These are phyloP conservation scores for Cyprinodon brontotheroides DNA, from an alignment of 2,113 vertebrate genomes.

Conservation along the genomic window DNA sequence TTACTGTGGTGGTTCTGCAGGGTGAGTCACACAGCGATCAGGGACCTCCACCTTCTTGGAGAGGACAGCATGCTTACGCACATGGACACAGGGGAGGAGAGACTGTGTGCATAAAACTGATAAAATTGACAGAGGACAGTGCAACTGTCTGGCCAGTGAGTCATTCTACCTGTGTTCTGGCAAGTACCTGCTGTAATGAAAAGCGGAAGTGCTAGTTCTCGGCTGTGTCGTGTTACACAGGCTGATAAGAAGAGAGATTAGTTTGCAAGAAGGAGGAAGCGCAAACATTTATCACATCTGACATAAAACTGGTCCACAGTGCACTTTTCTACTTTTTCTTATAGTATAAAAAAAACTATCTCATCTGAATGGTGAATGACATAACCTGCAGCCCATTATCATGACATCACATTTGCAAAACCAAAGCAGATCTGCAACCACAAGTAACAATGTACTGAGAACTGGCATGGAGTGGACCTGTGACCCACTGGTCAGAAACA, in stretches of 20 bases:
- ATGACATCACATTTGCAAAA: not conserved
- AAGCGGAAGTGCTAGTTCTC: constrained; percentile 56
- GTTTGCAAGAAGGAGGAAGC: constrained; percentile 15
- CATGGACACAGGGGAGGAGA: constrained; percentile 6
- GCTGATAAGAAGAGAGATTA: constrained; percentile 22
- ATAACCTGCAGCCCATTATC: not conserved
- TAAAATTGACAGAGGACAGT: constrained; percentile 25
- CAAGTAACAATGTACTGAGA: not conserved
- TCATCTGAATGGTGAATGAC: not conserved
- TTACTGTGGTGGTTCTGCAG: constrained; percentile 42
- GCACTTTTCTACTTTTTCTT: not conserved
- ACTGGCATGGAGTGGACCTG: not conserved
- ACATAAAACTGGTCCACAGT: not conserved
- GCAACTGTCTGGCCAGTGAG: constrained; percentile 29
- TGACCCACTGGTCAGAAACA: not conserved
- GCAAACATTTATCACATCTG: constrained; percentile 9
- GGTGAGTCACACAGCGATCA: constrained; percentile 51
- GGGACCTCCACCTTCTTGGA: constrained; percentile 40
- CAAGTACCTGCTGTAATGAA: constrained; percentile 29
- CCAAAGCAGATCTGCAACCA: not conserved
- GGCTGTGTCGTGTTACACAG: constrained; percentile 24
- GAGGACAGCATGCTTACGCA: constrained; percentile 34
- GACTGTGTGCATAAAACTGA: constrained; percentile 13
- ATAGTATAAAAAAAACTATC: not conserved
- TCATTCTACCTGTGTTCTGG: constrained; percentile 48